Evolutionary conservation across 1,140 invertebrate genomes (phyloP).

Genomic region (Ceratina japonica): DNA sequence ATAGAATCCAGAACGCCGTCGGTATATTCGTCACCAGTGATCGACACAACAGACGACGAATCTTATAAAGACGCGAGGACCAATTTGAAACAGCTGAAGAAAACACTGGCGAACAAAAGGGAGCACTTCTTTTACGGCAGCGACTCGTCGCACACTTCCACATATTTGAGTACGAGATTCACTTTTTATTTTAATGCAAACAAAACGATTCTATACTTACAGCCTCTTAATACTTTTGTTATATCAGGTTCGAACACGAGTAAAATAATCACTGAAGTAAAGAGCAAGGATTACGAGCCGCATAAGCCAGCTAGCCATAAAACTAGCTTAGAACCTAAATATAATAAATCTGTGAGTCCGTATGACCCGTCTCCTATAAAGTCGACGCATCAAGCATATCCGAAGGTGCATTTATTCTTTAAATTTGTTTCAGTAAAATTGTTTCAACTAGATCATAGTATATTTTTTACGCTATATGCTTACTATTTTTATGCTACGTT

Average conservation of each 20-base stretch:
- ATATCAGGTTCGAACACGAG: conserved; percentile 42
- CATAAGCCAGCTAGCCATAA: conserved; percentile 73
- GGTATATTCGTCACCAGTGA: neutral
- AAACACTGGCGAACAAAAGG: conserved; percentile 61
- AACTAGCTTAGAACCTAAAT: conserved; percentile 64
- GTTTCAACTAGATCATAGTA: neutral
- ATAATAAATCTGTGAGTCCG: conserved; percentile 51
- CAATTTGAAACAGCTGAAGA: conserved; percentile 65
- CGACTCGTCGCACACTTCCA: conserved; percentile 28
- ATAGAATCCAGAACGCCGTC: neutral
- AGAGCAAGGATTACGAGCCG: conserved; percentile 62
- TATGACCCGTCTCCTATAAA: conserved; percentile 52
- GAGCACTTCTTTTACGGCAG: conserved; percentile 65
- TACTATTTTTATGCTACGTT: too few species aligned
- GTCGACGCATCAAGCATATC: conserved; percentile 22
- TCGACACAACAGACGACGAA: conserved; percentile 50
- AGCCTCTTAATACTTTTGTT: conserved; percentile 8
- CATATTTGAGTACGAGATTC: conserved; percentile 31
- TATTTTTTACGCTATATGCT: neutral
- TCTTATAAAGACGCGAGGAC: conserved; percentile 53
- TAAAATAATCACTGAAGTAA: conserved; percentile 40
- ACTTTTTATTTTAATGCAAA: too few species aligned
- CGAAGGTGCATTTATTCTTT: conserved; percentile 51
- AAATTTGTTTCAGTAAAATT: neutral
- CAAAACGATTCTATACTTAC: neutral